Base-by-base conservation (phyloP, 2,888 invertebrate species). In the Ormyrus rosae region DNA sequence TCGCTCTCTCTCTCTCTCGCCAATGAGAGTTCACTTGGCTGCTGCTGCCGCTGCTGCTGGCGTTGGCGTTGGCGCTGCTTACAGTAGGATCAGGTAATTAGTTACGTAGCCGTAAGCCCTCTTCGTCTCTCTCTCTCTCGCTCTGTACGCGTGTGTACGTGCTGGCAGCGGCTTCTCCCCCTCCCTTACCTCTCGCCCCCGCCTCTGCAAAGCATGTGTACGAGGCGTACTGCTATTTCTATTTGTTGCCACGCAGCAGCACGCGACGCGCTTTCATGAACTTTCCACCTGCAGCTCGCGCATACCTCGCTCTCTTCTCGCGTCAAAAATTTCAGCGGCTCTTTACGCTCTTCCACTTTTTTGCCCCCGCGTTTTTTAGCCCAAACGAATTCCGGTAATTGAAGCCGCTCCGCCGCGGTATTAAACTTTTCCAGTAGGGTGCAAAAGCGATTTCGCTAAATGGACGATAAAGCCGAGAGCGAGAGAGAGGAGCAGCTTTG, bases 51-150 rank as follows among this genome's bases (percentile, higher is more conserved):
- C 88, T 86, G 83, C 87, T 85, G 51, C 50, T 71, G 58, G 13
- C 51, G 71, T 8, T 60, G 19, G 51, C 19, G 19, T 19, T 19
- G 19, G 19, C 19, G 19, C 86, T 87, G 86, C 85, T 83, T 85
- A 87, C 86, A 83, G 86, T 86, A 84, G 87, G 87, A 88, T 89
- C 88, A 85, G 87, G 87, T 89, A 90, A 90, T 90, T 90, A 90
- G 89, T 88, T 89, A 87, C 85, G 87, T 88, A 87, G 89, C 89
- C 87, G 87, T 88, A 85, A 88, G 89, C 86, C 86, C 84, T 84
- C 84, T 19, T 1, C 19, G 48, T 19, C 19, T 19, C 19, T 19
- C 19, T 19, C 74, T 64, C 68, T 65, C 72, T 73, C 58, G 68
- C 64, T 50, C 64, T 9, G 45, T 34, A 45, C 4, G 13, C 45